A percentile compares a stretch with the other conserved stretches of the same genome.
Evolutionary conservation across 2,797 vertebrate genomes (phyloP).

Genomic region (Threskiornis aethiopicus): DNA sequence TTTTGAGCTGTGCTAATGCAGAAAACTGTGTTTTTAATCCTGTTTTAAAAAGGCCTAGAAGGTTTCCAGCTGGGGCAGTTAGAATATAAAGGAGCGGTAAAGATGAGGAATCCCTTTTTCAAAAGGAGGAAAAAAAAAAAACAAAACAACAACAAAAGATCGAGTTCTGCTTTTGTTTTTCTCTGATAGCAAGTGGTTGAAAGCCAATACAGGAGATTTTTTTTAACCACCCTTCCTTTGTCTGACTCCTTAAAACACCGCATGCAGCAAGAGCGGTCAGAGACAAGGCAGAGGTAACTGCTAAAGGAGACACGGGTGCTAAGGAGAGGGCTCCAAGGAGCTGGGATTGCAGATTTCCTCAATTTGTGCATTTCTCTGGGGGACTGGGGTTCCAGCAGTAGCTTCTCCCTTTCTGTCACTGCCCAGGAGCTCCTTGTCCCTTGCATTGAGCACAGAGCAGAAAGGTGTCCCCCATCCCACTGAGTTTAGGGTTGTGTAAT

Average conservation of each 20-base stretch:
- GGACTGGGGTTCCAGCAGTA: neutral
- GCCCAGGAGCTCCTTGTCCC: neutral
- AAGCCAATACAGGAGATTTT: neutral
- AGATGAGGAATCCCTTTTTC: slow-evolving; percentile 59
- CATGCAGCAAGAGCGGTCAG: neutral
- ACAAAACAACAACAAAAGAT: slow-evolving; percentile 29
- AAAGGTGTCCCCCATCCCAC: neutral
- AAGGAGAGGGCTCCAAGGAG: neutral
- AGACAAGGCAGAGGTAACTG: neutral
- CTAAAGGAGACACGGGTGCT: neutral
- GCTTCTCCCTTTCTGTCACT: neutral
- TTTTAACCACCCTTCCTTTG: neutral
- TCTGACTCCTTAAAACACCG: neutral
- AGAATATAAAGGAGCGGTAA: slow-evolving; percentile 62
- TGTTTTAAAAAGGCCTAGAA: slow-evolving; percentile 70
- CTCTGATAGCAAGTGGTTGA: neutral
- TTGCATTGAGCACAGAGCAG: neutral
- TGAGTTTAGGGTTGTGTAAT: neutral
- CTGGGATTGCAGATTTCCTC: neutral
- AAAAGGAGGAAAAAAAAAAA: neutral
- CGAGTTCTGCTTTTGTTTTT: slow-evolving; percentile 61
- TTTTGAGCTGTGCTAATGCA: slow-evolving; percentile 73
- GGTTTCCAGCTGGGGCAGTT: slow-evolving; percentile 71
- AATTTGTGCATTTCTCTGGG: neutral
- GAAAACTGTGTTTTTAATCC: slow-evolving; percentile 76